A percentile compares a stretch with the other conserved stretches of the same genome.
phyloP scores from a whole-genome alignment of 2,113 vertebrate species.

The Gallinago undulata region DNA sequence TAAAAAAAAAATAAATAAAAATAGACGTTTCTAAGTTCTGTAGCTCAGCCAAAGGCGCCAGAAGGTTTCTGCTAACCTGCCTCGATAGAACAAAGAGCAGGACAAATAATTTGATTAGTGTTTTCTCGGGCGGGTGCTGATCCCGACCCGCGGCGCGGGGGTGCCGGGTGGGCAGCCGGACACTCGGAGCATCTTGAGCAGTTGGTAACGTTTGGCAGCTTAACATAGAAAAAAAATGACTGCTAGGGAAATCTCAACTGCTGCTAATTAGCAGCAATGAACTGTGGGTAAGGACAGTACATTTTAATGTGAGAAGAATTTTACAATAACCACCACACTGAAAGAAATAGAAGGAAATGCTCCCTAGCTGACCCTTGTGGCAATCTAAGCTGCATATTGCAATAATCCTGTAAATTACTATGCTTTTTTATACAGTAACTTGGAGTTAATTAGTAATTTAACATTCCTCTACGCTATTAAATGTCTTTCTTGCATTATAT shows the following conservation, averaged over 20 bases:
- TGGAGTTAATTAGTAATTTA: constrained; percentile 89
- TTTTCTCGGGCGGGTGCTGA: constrained; percentile 44
- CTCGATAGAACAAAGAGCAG: neutral
- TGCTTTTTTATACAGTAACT: constrained; percentile 84
- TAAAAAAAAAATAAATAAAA: neutral
- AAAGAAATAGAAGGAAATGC: constrained; percentile 71
- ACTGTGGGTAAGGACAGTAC: constrained; percentile 81
- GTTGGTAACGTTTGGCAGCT: constrained; percentile 81
- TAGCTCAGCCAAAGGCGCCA: neutral
- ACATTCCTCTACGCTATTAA: constrained; percentile 87
- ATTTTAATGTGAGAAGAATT: constrained; percentile 80
- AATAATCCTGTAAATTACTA: constrained; percentile 87
- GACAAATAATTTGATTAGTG: constrained; percentile 36
- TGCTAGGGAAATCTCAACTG: constrained; percentile 76
- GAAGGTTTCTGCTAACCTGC: neutral
- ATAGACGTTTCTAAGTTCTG: neutral
- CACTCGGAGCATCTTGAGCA: constrained; percentile 71
- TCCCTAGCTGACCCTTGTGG: constrained; percentile 83
- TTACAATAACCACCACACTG: constrained; percentile 75
- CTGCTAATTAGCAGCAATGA: constrained; percentile 85
- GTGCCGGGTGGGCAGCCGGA: constrained; percentile 49
- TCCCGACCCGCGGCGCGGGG: neutral
- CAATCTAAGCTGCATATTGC: constrained; percentile 81
- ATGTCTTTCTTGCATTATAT: constrained; percentile 88
- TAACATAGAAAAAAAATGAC: constrained; percentile 71